Percentiles rank a stretch among this genome's conserved stretches.
Conservation (phyloP, 1,140 invertebrate genomes). For the Teleopsis dalmanni region DNA sequence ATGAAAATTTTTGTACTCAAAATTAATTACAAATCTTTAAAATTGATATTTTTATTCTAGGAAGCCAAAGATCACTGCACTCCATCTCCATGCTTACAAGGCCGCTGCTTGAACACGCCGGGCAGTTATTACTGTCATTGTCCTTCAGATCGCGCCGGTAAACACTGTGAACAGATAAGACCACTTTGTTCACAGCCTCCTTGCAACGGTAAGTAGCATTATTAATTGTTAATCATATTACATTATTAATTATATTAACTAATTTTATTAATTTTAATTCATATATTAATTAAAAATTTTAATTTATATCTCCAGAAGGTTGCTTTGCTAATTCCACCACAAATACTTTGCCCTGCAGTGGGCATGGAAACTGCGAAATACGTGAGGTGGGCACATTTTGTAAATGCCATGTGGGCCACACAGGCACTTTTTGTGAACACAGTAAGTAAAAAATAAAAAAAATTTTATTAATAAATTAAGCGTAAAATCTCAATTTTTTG, state of each 20-base stretch:
- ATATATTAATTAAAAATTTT: slow-evolving; percentile 7
- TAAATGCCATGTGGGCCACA: slow-evolving; percentile 68
- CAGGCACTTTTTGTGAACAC: slow-evolving; percentile 66
- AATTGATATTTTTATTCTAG: no score
- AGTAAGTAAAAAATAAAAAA: slow-evolving; percentile 54
- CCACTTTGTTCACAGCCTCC: slow-evolving; percentile 53
- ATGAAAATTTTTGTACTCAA: no score
- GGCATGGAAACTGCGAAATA: slow-evolving; percentile 68
- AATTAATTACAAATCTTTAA: no score
- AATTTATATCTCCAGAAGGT: slow-evolving; percentile 24
- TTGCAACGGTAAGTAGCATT: slow-evolving; percentile 44
- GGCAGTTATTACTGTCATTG: slow-evolving; percentile 87
- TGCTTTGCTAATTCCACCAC: slow-evolving; percentile 38
- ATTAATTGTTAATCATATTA: no score
- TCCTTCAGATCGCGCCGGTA: slow-evolving; percentile 75
- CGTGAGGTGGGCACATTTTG: slow-evolving; percentile 58
- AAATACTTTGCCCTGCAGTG: slow-evolving; percentile 57
- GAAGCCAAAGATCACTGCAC: slow-evolving; percentile 76
- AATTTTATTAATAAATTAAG: no score
- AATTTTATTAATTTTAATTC: not conserved
- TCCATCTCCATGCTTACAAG: slow-evolving; percentile 73
- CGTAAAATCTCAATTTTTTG: no score
- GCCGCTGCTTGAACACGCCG: slow-evolving; percentile 76
- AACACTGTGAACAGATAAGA: slow-evolving; percentile 74
- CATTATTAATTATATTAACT: no score